Percentiles rank a stretch among this genome's conserved stretches.
These are phyloP conservation scores for Odontophorus gujanensis DNA, from an alignment of 2,113 vertebrate genomes.

Conservation along the genomic window DNA sequence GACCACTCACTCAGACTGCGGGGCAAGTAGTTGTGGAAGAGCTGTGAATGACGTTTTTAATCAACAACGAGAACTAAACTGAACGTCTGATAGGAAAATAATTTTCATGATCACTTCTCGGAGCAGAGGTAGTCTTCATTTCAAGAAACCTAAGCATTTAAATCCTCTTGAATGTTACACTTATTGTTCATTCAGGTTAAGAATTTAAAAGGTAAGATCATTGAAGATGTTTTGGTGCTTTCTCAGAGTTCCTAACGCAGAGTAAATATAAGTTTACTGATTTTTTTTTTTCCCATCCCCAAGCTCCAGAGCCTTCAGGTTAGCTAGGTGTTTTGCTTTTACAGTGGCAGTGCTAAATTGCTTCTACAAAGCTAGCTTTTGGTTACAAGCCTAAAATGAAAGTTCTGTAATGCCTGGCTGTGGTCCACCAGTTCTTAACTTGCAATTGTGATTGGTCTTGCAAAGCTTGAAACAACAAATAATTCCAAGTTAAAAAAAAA, in stretches of 20 bases:
- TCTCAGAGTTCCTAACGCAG: background rate
- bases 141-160: background rate
- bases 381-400: background rate
- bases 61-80: background rate
- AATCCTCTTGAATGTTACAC: background rate
- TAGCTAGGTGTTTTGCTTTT: background rate
- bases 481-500: background rate
- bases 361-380: background rate
- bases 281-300: no score
- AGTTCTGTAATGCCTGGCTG: background rate
- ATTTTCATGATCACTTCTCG: background rate
- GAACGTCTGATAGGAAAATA: background rate
- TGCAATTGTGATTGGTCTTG: slow-evolving; percentile 4
- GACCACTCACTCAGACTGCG: background rate
- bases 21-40: background rate
- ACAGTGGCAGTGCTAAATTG: background rate
- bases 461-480: slow-evolving; percentile 5
- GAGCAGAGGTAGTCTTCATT: background rate
- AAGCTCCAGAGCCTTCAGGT: background rate
- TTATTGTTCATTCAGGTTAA: background rate
- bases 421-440: background rate
- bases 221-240: background rate
- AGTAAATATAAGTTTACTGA: background rate
- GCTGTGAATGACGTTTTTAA: background rate
- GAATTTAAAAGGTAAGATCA: background rate